These are phyloP conservation scores for Lordiphosa collinella DNA, from an alignment of 1,140 invertebrate species.

Conservation along the genomic window DNA sequence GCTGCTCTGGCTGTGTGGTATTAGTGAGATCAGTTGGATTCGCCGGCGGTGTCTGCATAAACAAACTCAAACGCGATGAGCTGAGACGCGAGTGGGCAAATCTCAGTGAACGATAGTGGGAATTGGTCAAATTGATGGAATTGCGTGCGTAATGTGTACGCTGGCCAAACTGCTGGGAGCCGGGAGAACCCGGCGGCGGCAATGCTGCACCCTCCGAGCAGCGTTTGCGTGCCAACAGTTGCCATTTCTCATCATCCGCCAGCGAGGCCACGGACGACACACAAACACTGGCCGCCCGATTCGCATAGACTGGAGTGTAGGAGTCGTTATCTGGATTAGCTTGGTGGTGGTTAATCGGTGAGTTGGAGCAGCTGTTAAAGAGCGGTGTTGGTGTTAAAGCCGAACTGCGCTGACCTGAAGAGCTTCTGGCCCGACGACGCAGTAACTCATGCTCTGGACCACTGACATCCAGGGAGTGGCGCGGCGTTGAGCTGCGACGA, in stretches of 20 bases:
- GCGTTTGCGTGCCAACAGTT: slow-evolving; percentile 68
- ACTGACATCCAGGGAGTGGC: slow-evolving; percentile 55
- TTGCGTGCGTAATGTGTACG: slow-evolving; percentile 74
- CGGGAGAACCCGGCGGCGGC: slow-evolving; percentile 4
- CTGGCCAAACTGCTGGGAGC: slow-evolving; percentile 51
- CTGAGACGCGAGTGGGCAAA: slow-evolving; percentile 73
- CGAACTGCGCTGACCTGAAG: slow-evolving; percentile 74
- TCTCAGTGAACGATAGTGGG: slow-evolving; percentile 73
- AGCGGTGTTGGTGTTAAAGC: slow-evolving; percentile 73
- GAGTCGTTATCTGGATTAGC: slow-evolving; percentile 44
- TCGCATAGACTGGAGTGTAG: slow-evolving; percentile 74
- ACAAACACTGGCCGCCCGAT: slow-evolving; percentile 67
- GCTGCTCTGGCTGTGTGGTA: slow-evolving; percentile 17
- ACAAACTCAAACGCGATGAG: slow-evolving; percentile 70
- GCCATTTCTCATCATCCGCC: slow-evolving; percentile 78
- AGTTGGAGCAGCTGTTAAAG: slow-evolving; percentile 52
- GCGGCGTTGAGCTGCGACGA: slow-evolving; percentile 65
- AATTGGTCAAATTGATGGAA: slow-evolving; percentile 74
- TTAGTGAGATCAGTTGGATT: slow-evolving; percentile 66
- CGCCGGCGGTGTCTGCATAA: slow-evolving; percentile 55
- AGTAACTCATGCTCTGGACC: slow-evolving; percentile 47
- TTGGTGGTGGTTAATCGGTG: slow-evolving; percentile 25
- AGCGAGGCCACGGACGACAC: slow-evolving; percentile 51
- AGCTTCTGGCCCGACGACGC: slow-evolving; percentile 57
- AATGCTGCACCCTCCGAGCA: slow-evolving; percentile 60